Percentiles rank a stretch among this genome's conserved stretches.
phyloP scores from a whole-genome alignment of 1,140 invertebrate species.

The Drosophila pseudoananassae region DNA sequence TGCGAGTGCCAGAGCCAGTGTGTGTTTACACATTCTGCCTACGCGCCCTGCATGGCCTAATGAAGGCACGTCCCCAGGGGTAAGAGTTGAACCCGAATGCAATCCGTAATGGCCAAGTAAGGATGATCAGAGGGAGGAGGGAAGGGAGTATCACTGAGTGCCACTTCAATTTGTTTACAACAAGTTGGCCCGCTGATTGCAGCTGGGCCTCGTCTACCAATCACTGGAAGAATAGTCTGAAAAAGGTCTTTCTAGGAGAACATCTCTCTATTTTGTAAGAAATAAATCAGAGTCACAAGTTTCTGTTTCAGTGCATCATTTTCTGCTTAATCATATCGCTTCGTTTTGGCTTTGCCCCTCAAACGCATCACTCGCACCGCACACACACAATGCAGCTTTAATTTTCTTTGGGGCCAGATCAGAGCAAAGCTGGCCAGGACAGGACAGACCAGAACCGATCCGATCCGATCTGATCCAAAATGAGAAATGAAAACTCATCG shows the following conservation, averaged over 20 bases:
- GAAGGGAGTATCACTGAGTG: conserved; percentile 29
- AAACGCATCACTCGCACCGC: conserved; percentile 46
- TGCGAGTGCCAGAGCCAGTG: no score
- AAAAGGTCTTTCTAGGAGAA: neutral
- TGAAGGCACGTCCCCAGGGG: conserved; percentile 64
- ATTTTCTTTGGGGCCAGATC: conserved; percentile 54
- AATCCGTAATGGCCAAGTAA: conserved; percentile 50
- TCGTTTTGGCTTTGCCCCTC: conserved; percentile 39
- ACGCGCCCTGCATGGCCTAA: conserved; percentile 65
- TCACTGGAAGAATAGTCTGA: conserved; percentile 10
- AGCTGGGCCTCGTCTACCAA: conserved; percentile 25
- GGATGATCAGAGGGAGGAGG: neutral
- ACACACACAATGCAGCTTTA: conserved; percentile 59
- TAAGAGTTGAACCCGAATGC: conserved; percentile 48
- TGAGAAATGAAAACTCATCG: conserved; percentile 71
- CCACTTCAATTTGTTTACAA: conserved; percentile 76
- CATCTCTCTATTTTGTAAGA: neutral
- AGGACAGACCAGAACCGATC: conserved; percentile 17
- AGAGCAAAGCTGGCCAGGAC: conserved; percentile 1
- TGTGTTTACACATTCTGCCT: conserved; percentile 63
- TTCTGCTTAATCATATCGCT: conserved; percentile 65
- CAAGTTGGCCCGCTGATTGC: conserved; percentile 62
- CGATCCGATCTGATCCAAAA: conserved; percentile 16
- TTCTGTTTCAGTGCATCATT: conserved; percentile 32
- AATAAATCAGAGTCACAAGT: neutral